A percentile compares a stretch with the other conserved stretches of the same genome.
These are phyloP conservation scores for Micropoecilia bifurca DNA, from an alignment of 2,797 vertebrate genomes.

Conservation along the genomic window DNA sequence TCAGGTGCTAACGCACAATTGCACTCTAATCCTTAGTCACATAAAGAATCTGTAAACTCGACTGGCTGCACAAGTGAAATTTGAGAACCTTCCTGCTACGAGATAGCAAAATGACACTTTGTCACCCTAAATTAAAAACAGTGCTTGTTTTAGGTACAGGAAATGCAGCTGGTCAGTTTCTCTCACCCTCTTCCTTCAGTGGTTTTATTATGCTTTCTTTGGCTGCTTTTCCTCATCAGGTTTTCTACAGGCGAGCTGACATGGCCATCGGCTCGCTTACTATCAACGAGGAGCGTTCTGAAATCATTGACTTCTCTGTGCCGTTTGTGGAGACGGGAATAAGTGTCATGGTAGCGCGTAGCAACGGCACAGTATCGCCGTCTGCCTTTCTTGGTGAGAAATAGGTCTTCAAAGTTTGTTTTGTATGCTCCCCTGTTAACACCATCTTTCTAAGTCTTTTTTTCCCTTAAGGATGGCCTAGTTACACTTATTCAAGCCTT, in stretches of 20 bases:
- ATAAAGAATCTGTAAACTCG: not conserved
- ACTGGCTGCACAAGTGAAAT: not conserved
- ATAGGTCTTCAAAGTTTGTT: slow-evolving; percentile 13
- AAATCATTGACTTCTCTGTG: slow-evolving; percentile 97
- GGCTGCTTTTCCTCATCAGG: slow-evolving; percentile 75
- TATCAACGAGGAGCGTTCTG: slow-evolving; percentile 97
- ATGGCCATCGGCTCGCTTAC: slow-evolving; percentile 99
- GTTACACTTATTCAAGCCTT: slow-evolving; percentile 59
- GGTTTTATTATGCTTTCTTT: not conserved
- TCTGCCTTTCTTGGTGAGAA: slow-evolving; percentile 94
- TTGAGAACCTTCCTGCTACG: not conserved
- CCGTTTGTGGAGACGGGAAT: slow-evolving; percentile 98
- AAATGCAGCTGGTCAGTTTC: not conserved
- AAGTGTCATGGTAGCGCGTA: slow-evolving; percentile 97
- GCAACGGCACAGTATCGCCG: slow-evolving; percentile 96
- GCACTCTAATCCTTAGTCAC: not conserved
- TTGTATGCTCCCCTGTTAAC: slow-evolving; percentile 12
- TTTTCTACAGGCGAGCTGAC: slow-evolving; percentile 94
- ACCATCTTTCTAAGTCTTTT: slow-evolving; percentile 14
- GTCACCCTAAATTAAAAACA: not conserved
- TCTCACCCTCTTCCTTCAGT: not conserved
- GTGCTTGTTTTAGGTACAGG: not conserved
- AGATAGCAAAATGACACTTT: not conserved
- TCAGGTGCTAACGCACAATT: not conserved
- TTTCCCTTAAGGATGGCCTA: slow-evolving; percentile 61